phyloP scores from a whole-genome alignment of 2,888 invertebrate genomes.

The Baronia brevicornis region DNA sequence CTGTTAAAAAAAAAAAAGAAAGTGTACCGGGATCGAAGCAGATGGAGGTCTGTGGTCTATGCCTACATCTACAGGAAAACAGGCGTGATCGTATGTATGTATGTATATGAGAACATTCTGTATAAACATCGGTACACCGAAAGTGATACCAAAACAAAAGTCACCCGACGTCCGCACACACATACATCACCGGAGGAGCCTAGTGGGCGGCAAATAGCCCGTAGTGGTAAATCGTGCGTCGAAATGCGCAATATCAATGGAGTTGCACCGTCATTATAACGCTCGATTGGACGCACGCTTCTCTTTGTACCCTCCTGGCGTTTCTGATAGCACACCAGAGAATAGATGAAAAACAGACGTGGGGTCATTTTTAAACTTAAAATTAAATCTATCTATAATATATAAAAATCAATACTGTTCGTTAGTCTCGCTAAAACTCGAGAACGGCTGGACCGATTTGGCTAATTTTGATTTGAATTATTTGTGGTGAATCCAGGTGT shows the following conservation, averaged over 20 bases:
- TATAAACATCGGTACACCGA: conserved; percentile 20
- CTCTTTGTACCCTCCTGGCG: conserved; percentile 14
- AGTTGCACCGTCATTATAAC: conserved; percentile 52
- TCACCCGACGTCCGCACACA: conserved; percentile 27
- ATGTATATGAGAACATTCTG: too few species aligned
- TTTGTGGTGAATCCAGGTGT: too few species aligned
- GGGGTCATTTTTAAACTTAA: background rate
- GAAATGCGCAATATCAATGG: conserved; percentile 59
- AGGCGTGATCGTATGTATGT: too few species aligned
- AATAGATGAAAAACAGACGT: background rate
- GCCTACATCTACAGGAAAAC: too few species aligned
- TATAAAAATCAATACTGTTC: conserved; percentile 20
- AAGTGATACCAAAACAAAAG: conserved; percentile 26
- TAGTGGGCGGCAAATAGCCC: conserved; percentile 63
- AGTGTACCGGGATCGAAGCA: too few species aligned
- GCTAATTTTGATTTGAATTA: too few species aligned
- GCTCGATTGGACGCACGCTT: conserved; percentile 52
- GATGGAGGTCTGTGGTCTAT: too few species aligned
- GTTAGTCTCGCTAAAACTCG: too few species aligned
- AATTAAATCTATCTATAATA: conserved; percentile 17
- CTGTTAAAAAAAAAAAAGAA: too few species aligned
- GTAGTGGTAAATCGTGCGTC: conserved; percentile 68
- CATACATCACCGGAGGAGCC: conserved; percentile 36
- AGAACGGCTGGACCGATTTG: too few species aligned
- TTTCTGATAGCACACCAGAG: background rate